These are phyloP conservation scores for Mus spretus DNA, from an alignment of 2,797 vertebrate species.

Conservation along the genomic window DNA sequence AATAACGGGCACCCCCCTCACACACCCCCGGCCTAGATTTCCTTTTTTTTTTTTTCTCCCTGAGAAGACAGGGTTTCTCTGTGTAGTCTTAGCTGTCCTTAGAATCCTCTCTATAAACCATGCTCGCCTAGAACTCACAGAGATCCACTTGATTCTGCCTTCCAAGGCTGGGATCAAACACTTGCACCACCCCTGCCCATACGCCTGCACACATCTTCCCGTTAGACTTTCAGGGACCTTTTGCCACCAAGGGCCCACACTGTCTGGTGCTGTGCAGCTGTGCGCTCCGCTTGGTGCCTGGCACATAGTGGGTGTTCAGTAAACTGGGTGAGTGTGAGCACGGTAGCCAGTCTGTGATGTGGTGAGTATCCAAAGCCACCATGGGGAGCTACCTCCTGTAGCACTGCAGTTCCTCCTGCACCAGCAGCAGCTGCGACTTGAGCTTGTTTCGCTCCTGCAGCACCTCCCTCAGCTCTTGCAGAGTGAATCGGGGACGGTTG, in stretches of 20 bases:
- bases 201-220: background rate
- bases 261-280: background rate
- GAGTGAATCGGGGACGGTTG: constrained; percentile 97
- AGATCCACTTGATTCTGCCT: background rate
- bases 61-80: background rate
- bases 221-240: background rate
- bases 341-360: background rate
- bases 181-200: background rate
- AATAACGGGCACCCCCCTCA: too few relatives aligned
- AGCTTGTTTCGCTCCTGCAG: constrained; percentile 98
- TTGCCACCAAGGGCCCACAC: background rate
- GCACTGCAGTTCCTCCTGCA: constrained; percentile 96
- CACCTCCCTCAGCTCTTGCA: constrained; percentile 97
- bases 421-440: constrained; percentile 95
- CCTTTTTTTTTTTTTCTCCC: background rate
- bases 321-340: rapidly evolving
- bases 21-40: background rate
- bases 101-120: background rate
- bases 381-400: constrained; percentile 92
- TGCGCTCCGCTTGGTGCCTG: background rate
- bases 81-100: background rate
- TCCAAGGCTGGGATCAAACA: background rate
- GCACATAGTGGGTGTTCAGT: background rate
- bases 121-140: background rate
- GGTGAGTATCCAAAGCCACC: background rate